Base-by-base conservation (phyloP, 2,113 vertebrate species). In the Microcebus murinus region DNA sequence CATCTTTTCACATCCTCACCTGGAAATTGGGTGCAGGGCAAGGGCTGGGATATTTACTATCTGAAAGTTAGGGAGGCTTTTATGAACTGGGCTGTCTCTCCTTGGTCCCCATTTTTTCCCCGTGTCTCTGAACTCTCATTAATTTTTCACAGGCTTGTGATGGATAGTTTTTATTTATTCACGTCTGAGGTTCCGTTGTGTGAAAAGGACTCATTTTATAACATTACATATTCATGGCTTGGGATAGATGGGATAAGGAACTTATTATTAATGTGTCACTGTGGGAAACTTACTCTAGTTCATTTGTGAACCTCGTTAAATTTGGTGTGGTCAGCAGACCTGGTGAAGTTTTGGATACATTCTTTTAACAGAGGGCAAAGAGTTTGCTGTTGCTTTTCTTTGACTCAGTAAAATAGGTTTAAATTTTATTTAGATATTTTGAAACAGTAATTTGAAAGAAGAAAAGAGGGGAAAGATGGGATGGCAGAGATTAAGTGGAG, bases 201-300 rank as follows among this genome's bases (percentile, higher is more conserved):
- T 99, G 99, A 99, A 99, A 99, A 99, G 99, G 99, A 99, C 99
- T 99, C 99, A 99, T 99, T 99, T 99, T 99, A 98, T 98, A 99
- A 98, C 99, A 99, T 99, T 99, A 99, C 98, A 99, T 99, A 99
- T 99, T 99, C 99, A 99, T 99, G 99, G 99, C 99, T 99, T 99
- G 99, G 99, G 99, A 99, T 99, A 98, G 99, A 98, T 98, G 98
- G 99, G 99, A 99, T 99, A 99, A 99, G 98, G 98, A 99, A 99
- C 99, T 99, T 99, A 99, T 99, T 99, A 99, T 99, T 99, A 99
- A 99, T 99, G 99, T 99, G 99, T 99, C 99, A 99, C 99, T 99
- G 99, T 98, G 99, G 99, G 99, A 98, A 99, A 99, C 99, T 98
- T 99, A 99, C 98, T 99, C 98, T 90, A 97, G 99, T 99, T 99